Conservation (phyloP, 2,113 vertebrate species). For the Crotalus helleri region DNA sequence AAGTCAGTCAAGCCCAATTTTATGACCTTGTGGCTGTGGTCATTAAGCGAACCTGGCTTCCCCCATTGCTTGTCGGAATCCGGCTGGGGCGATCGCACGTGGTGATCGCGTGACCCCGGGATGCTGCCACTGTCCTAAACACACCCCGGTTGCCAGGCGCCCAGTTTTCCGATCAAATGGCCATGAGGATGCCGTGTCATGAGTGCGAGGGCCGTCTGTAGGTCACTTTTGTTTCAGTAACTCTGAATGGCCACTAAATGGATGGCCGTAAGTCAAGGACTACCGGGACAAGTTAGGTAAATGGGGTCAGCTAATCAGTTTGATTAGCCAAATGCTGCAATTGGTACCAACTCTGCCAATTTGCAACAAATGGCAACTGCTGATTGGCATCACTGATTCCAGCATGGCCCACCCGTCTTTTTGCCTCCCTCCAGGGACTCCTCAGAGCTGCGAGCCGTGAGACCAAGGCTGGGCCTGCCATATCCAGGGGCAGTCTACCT, state of each 20-base stretch:
- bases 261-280: background rate
- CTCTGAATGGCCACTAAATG: background rate
- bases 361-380: background rate
- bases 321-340: no score
- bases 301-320: background rate
- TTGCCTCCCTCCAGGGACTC: background rate
- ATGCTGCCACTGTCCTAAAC: background rate
- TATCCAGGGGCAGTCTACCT: background rate
- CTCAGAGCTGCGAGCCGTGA: background rate
- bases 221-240: background rate
- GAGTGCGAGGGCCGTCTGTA: background rate
- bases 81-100: background rate
- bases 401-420: background rate
- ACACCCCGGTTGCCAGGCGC: no score
- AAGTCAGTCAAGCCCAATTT: background rate
- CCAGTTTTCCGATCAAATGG: background rate
- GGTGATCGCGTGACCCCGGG: background rate
- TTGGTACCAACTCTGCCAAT: background rate
- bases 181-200: background rate
- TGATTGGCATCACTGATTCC: background rate
- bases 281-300: background rate
- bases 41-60: background rate
- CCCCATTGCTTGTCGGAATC: background rate
- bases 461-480: background rate
- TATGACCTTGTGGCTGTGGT: background rate